phyloP scores from a whole-genome alignment of 2,113 vertebrate genomes.

The Gymnarchus niloticus region DNA sequence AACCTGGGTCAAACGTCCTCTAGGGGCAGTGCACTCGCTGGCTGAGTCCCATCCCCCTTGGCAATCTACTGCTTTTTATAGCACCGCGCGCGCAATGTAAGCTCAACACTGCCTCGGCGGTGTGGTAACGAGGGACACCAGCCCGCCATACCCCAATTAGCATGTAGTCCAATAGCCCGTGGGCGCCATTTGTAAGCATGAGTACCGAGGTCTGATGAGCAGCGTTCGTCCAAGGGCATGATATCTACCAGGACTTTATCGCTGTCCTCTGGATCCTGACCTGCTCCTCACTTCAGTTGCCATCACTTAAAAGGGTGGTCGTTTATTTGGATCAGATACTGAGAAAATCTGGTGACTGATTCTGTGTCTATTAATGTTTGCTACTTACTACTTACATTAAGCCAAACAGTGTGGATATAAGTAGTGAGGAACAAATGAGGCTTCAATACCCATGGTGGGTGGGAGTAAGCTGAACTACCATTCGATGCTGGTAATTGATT shows the following conservation, averaged over 20 bases:
- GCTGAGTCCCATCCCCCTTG: slow-evolving; percentile 1
- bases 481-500: no score
- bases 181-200: slow-evolving; percentile 21
- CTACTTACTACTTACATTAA: slow-evolving; percentile 54
- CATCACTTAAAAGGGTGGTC: neutral
- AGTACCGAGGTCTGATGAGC: neutral
- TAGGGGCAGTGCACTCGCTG: slow-evolving; percentile 14
- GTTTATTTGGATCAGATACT: slow-evolving; percentile 36
- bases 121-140: slow-evolving; percentile 25
- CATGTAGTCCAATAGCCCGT: slow-evolving; percentile 27
- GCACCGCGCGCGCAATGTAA: neutral
- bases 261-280: neutral
- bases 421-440: no score
- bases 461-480: no score
- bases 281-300: slow-evolving; percentile 35
- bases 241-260: neutral
- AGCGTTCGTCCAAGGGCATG: neutral
- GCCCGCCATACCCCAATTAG: slow-evolving; percentile 29
- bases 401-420: slow-evolving; percentile 42
- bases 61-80: neutral
- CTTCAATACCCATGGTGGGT: no score
- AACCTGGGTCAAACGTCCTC: slow-evolving; percentile 24
- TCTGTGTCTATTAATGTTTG: slow-evolving; percentile 44
- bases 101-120: slow-evolving; percentile 18
- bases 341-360: slow-evolving; percentile 34